Evolutionary conservation across 2,113 vertebrate species (phyloP).

Genomic region (Petroica traversi): DNA sequence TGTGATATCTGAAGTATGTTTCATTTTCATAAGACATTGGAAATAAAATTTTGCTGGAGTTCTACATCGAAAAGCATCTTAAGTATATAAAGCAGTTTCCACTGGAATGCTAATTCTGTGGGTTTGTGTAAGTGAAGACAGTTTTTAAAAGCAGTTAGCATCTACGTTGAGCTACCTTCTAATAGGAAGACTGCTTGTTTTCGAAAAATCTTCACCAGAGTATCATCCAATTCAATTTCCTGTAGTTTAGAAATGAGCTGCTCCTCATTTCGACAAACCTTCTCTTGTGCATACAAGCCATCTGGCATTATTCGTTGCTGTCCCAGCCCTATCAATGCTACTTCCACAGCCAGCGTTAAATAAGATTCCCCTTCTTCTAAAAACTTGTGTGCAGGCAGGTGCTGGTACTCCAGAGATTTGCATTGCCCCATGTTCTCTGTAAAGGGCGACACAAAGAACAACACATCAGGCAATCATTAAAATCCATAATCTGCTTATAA

Average conservation of each 20-base stretch:
- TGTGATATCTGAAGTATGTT: neutral
- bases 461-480: neutral
- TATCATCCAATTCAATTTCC: slow-evolving; percentile 88
- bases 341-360: slow-evolving; percentile 88
- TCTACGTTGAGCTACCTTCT: slow-evolving; percentile 81
- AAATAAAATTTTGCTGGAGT: neutral
- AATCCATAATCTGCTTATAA: neutral
- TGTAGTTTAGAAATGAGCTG: slow-evolving; percentile 92
- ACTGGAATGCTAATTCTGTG: neutral
- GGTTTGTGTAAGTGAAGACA: neutral
- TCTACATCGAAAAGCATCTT: neutral
- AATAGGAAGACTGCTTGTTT: slow-evolving; percentile 93
- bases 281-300: slow-evolving; percentile 85
- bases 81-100: neutral
- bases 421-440: slow-evolving; percentile 79
- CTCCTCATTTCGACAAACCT: slow-evolving; percentile 92
- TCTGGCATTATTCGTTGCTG: slow-evolving; percentile 96
- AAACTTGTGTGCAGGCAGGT: slow-evolving; percentile 84
- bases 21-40: neutral
- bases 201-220: slow-evolving; percentile 91
- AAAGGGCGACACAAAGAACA: neutral
- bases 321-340: slow-evolving; percentile 89
- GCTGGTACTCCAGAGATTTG: slow-evolving; percentile 86
- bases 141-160: slow-evolving; percentile 10
- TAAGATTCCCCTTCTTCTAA: slow-evolving; percentile 92